Conservation (phyloP, 1,140 invertebrate genomes). For the Psix sp. region DNA sequence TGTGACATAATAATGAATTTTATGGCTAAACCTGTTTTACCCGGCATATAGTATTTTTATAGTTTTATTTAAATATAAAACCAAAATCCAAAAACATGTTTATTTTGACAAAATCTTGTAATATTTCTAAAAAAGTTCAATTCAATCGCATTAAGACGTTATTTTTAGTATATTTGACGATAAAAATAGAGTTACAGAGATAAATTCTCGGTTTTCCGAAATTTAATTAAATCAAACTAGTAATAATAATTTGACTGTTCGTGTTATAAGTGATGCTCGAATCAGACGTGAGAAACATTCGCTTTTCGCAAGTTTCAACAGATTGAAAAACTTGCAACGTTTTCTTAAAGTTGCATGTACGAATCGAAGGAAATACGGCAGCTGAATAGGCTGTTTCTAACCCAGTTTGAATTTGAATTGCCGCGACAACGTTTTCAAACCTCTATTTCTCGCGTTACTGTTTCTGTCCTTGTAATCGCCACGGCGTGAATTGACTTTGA, state of each 20-base stretch:
- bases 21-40: no score
- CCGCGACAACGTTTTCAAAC: constrained; percentile 29
- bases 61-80: no score
- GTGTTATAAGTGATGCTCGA: not conserved
- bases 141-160: not conserved
- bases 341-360: constrained; percentile 27
- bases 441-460: constrained; percentile 27
- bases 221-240: constrained; percentile 20
- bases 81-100: no score
- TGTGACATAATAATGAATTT: no score
- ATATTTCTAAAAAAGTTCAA: constrained; percentile 1
- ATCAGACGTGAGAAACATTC: constrained; percentile 3
- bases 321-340: constrained; percentile 46
- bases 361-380: constrained; percentile 34
- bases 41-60: no score
- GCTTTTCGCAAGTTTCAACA: constrained; percentile 21
- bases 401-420: constrained; percentile 47
- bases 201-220: no score
- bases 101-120: no score
- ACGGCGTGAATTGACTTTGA: constrained; percentile 24
- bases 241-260: constrained; percentile 3
- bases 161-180: constrained; percentile 1
- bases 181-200: constrained; percentile 1
- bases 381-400: constrained; percentile 30
- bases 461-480: constrained; percentile 28